Base-by-base conservation (phyloP, 2,113 vertebrate genomes). In the Oryzias woworae region DNA sequence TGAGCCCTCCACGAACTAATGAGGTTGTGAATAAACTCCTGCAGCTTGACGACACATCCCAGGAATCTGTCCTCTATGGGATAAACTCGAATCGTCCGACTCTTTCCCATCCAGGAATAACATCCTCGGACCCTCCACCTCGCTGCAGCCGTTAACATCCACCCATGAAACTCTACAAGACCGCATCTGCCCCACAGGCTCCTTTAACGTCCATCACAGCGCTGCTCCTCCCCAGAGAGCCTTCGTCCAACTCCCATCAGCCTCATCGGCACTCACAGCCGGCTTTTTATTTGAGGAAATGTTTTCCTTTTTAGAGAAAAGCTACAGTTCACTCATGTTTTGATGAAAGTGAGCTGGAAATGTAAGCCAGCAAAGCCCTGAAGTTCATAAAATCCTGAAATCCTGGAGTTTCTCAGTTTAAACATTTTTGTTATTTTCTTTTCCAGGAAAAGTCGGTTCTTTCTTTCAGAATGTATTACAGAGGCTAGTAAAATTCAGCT, bases 71-170 rank as follows among this genome's bases (percentile, higher is more conserved):
- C 7, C 6, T 7, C 28, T 7, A 6, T 31, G 28, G 28, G 28
- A 31, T 1, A 6, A 73, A 31, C 54, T 53, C 64, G 57, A 48
- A 70, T 52, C 45, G 60, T 70, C 73, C 50, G 53, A 18, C 70
- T 56, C 56, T 18, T 60, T 48, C 53, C 17, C 49, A 49, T 79
- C 82, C 79, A 83, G 82, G 66, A 82, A 73, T 75, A 88, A 89
- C 80, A 88, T 36, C 23, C 58, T 53, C 20, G 20, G 87, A 85
- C 81, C 83, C 84, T 90, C 86, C 86, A 75, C 83, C 81, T 71
- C 45, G 68, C 69, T 43, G 51, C 63, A 61, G 80, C 76, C 67
- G 75, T 88, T 87, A 84, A 90, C 75, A 62, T 85, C 81, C 85
- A 70, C 68, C 78, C 55, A 20, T 85, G 84, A 88, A 84, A 79